phyloP scores from a whole-genome alignment of 2,888 invertebrate genomes.

The Biston betularia region DNA sequence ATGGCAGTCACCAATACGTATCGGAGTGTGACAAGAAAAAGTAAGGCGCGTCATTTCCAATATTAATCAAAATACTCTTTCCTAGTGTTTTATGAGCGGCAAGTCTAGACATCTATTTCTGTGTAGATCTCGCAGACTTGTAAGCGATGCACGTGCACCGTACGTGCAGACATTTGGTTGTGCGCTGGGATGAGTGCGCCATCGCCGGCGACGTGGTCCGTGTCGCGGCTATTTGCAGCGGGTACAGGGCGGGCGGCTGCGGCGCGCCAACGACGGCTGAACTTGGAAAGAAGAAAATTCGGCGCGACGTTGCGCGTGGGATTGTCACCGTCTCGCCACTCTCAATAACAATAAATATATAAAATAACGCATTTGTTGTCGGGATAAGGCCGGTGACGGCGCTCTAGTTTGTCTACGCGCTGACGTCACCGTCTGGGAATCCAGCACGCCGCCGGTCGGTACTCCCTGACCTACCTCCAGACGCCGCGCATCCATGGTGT shows the following conservation, averaged over 20 bases:
- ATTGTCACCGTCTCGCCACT: conserved; percentile 82
- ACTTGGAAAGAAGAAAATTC: conserved; percentile 63
- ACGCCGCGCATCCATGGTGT: conserved; percentile 54
- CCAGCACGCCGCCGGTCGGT: conserved; percentile 67
- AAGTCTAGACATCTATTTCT: conserved; percentile 47
- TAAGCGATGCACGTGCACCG: conserved; percentile 45
- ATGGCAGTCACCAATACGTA: neutral
- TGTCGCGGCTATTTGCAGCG: conserved; percentile 64
- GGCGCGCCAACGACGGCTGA: conserved; percentile 37
- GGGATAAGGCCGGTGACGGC: conserved; percentile 78
- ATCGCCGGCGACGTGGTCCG: conserved; percentile 22
- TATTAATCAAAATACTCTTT: conserved; percentile 42
- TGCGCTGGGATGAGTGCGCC: conserved; percentile 35
- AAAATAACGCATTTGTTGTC: conserved; percentile 79
- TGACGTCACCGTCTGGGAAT: conserved; percentile 85
- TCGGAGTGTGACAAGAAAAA: conserved; percentile 23
- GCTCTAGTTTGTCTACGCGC: conserved; percentile 82
- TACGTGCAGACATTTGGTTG: conserved; percentile 46
- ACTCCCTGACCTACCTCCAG: conserved; percentile 84
- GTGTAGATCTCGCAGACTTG: conserved; percentile 43
- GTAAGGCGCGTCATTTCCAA: conserved; percentile 26
- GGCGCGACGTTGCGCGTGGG: conserved; percentile 72
- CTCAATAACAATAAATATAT: conserved; percentile 83
- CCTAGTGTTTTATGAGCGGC: conserved; percentile 38
- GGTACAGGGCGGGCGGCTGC: conserved; percentile 56